Evolutionary conservation across 2,113 vertebrate species (phyloP).

Genomic region (Sciurus niger): DNA sequence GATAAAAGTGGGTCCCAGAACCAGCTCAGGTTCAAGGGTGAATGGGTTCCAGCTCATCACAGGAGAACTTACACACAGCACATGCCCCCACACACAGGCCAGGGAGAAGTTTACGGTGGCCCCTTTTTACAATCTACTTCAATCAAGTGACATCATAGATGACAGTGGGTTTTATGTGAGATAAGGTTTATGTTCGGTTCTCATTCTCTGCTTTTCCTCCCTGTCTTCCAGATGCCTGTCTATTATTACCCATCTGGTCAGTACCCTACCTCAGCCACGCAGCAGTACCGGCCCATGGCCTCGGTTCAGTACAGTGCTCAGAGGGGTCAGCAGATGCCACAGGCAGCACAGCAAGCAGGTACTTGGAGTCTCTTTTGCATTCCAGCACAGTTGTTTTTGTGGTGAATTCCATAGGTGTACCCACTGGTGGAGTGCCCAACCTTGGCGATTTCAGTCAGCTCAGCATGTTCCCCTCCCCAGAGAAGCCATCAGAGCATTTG

Average conservation of each 20-base stretch:
- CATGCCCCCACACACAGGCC: rapidly evolving
- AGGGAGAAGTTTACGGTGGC: background rate
- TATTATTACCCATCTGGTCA: slow-evolving; percentile 94
- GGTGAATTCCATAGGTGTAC: background rate
- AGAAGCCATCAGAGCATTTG: background rate
- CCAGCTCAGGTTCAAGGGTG: background rate
- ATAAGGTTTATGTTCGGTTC: background rate
- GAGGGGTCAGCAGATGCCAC: slow-evolving; percentile 89
- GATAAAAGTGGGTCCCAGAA: background rate
- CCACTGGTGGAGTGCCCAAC: background rate
- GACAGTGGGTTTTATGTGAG: background rate
- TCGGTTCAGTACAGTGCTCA: slow-evolving; percentile 91
- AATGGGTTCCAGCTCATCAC: background rate
- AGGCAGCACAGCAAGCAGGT: slow-evolving; percentile 92
- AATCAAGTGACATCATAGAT: background rate
- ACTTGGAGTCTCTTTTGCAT: slow-evolving; percentile 70
- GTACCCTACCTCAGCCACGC: slow-evolving; percentile 96
- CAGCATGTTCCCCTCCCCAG: background rate
- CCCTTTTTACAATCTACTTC: background rate
- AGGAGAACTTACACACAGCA: background rate
- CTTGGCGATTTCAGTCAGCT: background rate
- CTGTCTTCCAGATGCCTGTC: slow-evolving; percentile 91
- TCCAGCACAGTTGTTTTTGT: background rate
- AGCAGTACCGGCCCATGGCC: slow-evolving; percentile 92
- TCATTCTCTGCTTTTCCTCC: background rate